phyloP scores from a whole-genome alignment of 2,888 invertebrate species.

The Rhorus exstirpatorius region DNA sequence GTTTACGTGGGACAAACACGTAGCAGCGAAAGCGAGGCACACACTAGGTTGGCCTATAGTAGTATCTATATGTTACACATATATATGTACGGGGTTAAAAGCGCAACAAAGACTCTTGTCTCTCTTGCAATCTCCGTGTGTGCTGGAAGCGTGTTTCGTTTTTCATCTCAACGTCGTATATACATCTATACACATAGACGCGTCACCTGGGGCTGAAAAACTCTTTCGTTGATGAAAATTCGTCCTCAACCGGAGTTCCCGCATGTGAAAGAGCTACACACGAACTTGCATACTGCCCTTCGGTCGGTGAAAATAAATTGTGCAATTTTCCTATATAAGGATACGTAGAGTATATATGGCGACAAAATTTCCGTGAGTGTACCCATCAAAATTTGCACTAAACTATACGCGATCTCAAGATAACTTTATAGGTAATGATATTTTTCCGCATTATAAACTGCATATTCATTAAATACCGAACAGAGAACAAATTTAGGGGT shows the following conservation, averaged over 20 bases:
- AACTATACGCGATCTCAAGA: too few species aligned
- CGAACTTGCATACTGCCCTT: background rate
- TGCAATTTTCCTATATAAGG: background rate
- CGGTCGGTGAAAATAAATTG: background rate
- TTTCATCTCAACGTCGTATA: constrained; percentile 51
- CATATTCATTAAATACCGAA: too few species aligned
- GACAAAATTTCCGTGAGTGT: too few species aligned
- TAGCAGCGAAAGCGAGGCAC: constrained; percentile 67
- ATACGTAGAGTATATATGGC: too few species aligned
- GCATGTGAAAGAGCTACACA: background rate
- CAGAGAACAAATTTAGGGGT: too few species aligned
- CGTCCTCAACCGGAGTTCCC: background rate
- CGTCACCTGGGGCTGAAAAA: constrained; percentile 41
- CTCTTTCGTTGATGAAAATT: constrained; percentile 56
- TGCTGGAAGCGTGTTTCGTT: constrained; percentile 54
- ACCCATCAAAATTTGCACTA: too few species aligned
- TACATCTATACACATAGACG: background rate
- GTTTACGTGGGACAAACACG: constrained; percentile 84
- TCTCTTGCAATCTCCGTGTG: constrained; percentile 67
- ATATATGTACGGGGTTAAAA: constrained; percentile 79
- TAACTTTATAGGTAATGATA: too few species aligned
- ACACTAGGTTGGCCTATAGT: constrained; percentile 79
- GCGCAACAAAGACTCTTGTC: constrained; percentile 82
- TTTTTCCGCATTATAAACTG: too few species aligned
- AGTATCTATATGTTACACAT: constrained; percentile 66